These are phyloP conservation scores for Ceyx margarethae DNA, from an alignment of 2,113 vertebrate genomes.

Conservation along the genomic window DNA sequence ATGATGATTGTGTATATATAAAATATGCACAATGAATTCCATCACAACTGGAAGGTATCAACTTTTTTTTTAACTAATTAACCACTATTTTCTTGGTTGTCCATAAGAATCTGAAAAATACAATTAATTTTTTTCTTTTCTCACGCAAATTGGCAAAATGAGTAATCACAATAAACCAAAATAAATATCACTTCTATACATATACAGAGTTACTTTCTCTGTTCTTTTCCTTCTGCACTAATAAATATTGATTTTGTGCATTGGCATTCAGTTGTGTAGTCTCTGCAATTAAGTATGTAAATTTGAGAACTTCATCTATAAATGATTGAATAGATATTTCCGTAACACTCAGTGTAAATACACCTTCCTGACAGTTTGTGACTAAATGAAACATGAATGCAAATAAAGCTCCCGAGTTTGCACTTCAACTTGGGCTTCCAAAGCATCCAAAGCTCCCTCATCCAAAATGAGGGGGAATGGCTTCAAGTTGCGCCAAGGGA, in stretches of 20 bases:
- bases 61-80: background rate
- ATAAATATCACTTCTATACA: background rate
- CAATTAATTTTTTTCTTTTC: background rate
- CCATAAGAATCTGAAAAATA: background rate
- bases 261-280: slow-evolving; percentile 17
- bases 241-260: slow-evolving; percentile 6
- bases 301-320: slow-evolving; percentile 38
- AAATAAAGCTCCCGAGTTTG: slow-evolving; percentile 12
- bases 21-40: background rate
- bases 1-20: background rate
- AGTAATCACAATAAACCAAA: background rate
- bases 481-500: no score
- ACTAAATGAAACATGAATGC: slow-evolving; percentile 16
- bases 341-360: background rate
- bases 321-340: slow-evolving; percentile 38
- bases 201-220: background rate
- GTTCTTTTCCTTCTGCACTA: background rate
- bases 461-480: no score
- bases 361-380: slow-evolving; percentile 6
- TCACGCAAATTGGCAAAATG: background rate
- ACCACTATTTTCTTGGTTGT: background rate
- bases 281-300: slow-evolving; percentile 53
- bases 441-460: background rate
- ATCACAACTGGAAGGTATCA: background rate
- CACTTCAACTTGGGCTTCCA: background rate